Base-by-base conservation (phyloP, 2,888 invertebrate species). In the Ophioninae sp. region DNA sequence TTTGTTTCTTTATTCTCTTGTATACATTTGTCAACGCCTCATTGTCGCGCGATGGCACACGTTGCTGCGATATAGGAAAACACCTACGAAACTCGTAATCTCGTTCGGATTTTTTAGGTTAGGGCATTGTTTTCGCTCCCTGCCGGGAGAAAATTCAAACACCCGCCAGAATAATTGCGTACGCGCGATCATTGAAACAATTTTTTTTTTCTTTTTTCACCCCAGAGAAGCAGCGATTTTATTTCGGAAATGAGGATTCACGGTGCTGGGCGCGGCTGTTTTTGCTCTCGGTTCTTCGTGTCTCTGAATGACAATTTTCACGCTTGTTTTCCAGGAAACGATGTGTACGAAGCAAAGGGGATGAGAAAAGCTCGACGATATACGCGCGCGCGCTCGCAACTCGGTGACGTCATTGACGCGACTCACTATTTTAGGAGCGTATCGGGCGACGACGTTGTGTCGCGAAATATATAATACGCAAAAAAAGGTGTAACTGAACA, bases 351-450 rank as follows among this genome's bases (percentile, higher is more conserved):
- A 44, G 67, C 21, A 41, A 44, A 8, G 44, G 41, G 56, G 74
- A 10, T 30, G 62, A 39, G 62, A 13, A 50, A 65, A 56, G 56
- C 79, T 73, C 50, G 75, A 41, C 44, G 67, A 21, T 44, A 20
- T 62, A 85, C 84, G 72, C 81, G 86, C 84, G 86, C 88, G 88
- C 87, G 85, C 87, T 89, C 88, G 88, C 89, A 89, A 87, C 85
- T 81, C 87, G 87, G 87, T 92, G 91, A 91, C 91, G 91, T 92
- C 92, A 92, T 82, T 85, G 79, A 84, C 85, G 89, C 84, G 79
- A 88, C 89, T 89, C 88, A 88, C 91, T 92, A 93, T 93, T 93
- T 93, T 92, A 91, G 90, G 92, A 91, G 89, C 88, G 91, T 88
- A 82, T 87, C 84, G 82, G 30, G 30, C 56, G 50, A 57, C 30